Conservation (phyloP, 2,888 invertebrate genomes). For the Sisyra terminalis region DNA sequence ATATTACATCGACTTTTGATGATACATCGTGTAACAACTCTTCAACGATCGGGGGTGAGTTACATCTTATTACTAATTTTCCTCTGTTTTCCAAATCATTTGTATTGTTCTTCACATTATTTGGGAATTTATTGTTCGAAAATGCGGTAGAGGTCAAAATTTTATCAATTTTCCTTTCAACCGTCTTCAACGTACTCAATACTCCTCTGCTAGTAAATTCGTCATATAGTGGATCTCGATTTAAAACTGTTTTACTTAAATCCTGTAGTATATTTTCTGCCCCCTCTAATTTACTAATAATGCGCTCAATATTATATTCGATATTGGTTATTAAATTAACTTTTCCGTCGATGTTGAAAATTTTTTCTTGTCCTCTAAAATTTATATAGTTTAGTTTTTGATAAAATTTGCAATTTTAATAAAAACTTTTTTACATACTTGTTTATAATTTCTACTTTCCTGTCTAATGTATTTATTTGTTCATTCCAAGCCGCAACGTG, state of each 20-base stretch:
- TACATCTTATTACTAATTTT: slow-evolving; percentile 21
- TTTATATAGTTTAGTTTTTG: too few species aligned
- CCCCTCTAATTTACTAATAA: slow-evolving; percentile 24
- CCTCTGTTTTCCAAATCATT: slow-evolving; percentile 14
- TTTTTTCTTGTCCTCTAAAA: slow-evolving; percentile 25
- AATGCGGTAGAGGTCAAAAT: slow-evolving; percentile 10
- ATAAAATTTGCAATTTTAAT: too few species aligned
- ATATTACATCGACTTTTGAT: slow-evolving; percentile 27
- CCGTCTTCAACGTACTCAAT: slow-evolving; percentile 23
- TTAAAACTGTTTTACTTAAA: slow-evolving; percentile 15
- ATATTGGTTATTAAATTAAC: slow-evolving; percentile 21
- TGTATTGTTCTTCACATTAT: not conserved
- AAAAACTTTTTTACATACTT: slow-evolving; percentile 17
- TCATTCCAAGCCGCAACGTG: slow-evolving; percentile 36
- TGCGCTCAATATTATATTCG: slow-evolving; percentile 25
- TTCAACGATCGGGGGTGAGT: slow-evolving; percentile 20
- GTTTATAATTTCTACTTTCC: slow-evolving; percentile 31
- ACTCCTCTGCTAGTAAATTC: slow-evolving; percentile 26
- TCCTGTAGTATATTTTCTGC: slow-evolving; percentile 18
- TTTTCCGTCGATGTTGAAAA: slow-evolving; percentile 21
- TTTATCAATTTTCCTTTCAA: slow-evolving; percentile 24
- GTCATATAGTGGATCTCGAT: slow-evolving; percentile 19
- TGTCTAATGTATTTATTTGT: slow-evolving; percentile 30
- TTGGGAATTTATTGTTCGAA: slow-evolving; percentile 1
- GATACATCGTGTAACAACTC: slow-evolving; percentile 24